These are phyloP conservation scores for Progne subis DNA, from an alignment of 2,113 vertebrate species.

Conservation along the genomic window DNA sequence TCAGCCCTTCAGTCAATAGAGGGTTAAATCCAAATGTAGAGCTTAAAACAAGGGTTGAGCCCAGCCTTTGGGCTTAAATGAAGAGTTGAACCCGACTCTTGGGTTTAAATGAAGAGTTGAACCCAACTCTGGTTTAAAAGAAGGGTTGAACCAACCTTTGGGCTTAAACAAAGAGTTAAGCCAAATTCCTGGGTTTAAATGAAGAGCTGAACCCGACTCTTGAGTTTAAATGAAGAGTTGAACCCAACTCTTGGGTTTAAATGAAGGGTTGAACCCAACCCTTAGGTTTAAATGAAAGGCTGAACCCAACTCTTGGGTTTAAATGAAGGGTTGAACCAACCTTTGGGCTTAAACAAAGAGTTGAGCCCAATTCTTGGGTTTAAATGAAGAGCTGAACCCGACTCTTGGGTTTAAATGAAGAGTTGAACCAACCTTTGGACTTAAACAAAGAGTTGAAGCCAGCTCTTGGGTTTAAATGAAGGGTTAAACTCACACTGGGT, in stretches of 20 bases:
- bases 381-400: not conserved
- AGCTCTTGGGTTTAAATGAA: too few relatives aligned
- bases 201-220: not conserved
- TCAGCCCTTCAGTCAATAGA: not conserved
- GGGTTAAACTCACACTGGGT: too few relatives aligned
- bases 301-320: not conserved
- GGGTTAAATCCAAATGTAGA: not conserved
- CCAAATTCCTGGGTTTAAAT: not conserved
- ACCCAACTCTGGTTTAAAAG: accelerated
- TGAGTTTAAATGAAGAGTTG: accelerated
- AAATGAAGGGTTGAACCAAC: not conserved
- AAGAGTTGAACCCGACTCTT: accelerated
- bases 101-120: not conserved
- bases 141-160: accelerated
- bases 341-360: accelerated
- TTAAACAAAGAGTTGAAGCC: accelerated
- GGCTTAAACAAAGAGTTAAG: accelerated
- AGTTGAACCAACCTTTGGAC: accelerated
- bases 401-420: too few relatives aligned
- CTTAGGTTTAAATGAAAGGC: too few relatives aligned
- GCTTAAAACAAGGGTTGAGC: not conserved
- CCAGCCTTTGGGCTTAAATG: accelerated
- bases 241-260: not conserved
- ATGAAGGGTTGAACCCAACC: not conserved
- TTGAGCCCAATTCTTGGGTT: accelerated